Percentiles rank a stretch among this genome's conserved stretches.
These are phyloP conservation scores for Drosophila paranaensis DNA, from an alignment of 2,888 invertebrate species.

Conservation along the genomic window DNA sequence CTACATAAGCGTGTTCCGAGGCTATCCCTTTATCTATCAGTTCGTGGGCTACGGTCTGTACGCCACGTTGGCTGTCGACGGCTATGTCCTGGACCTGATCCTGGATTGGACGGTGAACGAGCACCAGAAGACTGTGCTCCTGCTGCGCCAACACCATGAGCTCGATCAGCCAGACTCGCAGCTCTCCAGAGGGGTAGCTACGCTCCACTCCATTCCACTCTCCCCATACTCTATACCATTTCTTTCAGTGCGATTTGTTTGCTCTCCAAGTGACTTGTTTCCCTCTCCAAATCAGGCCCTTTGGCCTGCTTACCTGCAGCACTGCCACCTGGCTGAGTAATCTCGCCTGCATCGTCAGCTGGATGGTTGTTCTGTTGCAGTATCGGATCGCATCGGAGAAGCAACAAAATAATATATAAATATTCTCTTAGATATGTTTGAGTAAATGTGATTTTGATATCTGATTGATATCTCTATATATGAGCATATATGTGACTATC, in stretches of 20 bases:
- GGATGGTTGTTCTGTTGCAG: conserved; percentile 43
- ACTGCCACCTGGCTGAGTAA: conserved; percentile 36
- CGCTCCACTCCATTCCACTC: not conserved
- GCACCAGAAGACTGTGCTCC: conserved; percentile 17
- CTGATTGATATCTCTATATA: too few species aligned
- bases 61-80: not conserved
- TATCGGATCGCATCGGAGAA: conserved; percentile 15
- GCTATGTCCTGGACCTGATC: conserved; percentile 32
- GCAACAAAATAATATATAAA: not conserved
- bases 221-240: not conserved
- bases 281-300: conserved; percentile 25
- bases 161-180: not conserved
- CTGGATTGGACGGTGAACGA: conserved; percentile 7
- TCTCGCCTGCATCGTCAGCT: conserved; percentile 23
- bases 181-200: conserved; percentile 27
- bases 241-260: conserved; percentile 44
- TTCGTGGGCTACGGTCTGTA: conserved; percentile 1
- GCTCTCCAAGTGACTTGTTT: conserved; percentile 40
- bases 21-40: not conserved
- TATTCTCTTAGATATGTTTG: not conserved
- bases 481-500: not conserved
- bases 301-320: conserved; percentile 28
- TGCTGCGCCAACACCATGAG: conserved; percentile 7
- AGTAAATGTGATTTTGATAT: not conserved
- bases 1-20: conserved; percentile 5